These are phyloP conservation scores for Scatophagus argus DNA, from an alignment of 2,113 vertebrate species.

Conservation along the genomic window DNA sequence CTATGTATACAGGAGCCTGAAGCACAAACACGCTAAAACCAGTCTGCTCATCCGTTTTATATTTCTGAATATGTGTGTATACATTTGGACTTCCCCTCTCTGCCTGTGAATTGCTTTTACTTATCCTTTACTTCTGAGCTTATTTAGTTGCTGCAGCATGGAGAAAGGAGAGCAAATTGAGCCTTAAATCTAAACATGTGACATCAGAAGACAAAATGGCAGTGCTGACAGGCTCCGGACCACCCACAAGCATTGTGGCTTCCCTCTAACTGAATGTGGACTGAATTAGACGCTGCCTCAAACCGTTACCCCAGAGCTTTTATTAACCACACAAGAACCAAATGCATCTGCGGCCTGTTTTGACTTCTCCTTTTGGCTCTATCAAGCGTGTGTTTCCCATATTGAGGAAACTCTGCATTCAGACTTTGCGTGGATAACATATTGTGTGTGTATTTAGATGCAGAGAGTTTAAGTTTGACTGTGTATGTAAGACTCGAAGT, in stretches of 20 bases:
- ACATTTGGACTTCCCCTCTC: conserved; percentile 37
- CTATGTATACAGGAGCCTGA: conserved; percentile 9
- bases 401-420: conserved; percentile 50
- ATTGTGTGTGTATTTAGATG: conserved; percentile 7
- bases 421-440: conserved; percentile 1
- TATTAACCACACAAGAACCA: conserved; percentile 67
- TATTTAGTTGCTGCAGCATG: conserved; percentile 38
- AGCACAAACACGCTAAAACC: conserved; percentile 44
- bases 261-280: conserved; percentile 61
- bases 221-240: conserved; percentile 58
- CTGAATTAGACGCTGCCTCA: conserved; percentile 60
- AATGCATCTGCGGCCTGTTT: conserved; percentile 61
- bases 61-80: conserved; percentile 31
- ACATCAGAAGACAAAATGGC: conserved; percentile 75
- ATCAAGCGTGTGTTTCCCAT: conserved; percentile 18
- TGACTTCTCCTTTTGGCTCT: conserved; percentile 63
- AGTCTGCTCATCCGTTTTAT: conserved; percentile 49
- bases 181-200: conserved; percentile 79
- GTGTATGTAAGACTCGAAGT: neutral
- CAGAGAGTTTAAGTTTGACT: neutral
- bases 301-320: conserved; percentile 59
- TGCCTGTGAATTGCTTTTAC: conserved; percentile 45
- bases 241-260: conserved; percentile 66
- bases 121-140: conserved; percentile 50
- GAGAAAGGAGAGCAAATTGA: conserved; percentile 67